Evolutionary conservation across 2,888 invertebrate genomes (phyloP).

Genomic region (Thecophora atra): DNA sequence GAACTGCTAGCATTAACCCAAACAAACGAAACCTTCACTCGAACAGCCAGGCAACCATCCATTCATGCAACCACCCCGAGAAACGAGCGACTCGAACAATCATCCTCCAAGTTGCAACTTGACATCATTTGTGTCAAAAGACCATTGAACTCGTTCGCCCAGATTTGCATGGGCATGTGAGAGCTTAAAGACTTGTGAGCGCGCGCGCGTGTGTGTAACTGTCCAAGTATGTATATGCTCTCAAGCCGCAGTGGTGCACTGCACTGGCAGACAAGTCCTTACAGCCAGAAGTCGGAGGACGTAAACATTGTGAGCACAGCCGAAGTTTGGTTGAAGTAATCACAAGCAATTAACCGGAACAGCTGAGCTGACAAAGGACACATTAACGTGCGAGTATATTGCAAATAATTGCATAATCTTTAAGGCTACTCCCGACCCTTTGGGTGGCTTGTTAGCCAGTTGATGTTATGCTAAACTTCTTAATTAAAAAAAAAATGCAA

Average conservation of each 20-base stretch:
- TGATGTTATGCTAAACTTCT: too few relatives aligned
- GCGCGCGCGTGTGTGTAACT: not conserved
- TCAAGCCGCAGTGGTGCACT: slow-evolving; percentile 15
- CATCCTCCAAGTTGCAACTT: slow-evolving; percentile 52
- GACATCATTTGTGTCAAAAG: slow-evolving; percentile 65
- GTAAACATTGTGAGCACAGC: not conserved
- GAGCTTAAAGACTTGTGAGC: not conserved
- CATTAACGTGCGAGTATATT: too few relatives aligned
- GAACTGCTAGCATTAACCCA: slow-evolving; percentile 27
- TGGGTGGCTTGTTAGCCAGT: too few relatives aligned
- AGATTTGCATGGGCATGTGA: slow-evolving; percentile 25
- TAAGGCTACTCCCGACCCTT: too few relatives aligned
- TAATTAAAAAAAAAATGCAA: too few relatives aligned
- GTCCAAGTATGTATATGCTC: not conserved
- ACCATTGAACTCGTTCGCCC: slow-evolving; percentile 61
- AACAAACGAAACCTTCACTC: slow-evolving; percentile 21
- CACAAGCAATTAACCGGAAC: not conserved
- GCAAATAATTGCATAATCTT: too few relatives aligned
- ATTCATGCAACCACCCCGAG: not conserved
- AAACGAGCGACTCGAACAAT: slow-evolving; percentile 18
- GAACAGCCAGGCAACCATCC: not conserved
- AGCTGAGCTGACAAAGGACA: not conserved
- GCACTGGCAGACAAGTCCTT: slow-evolving; percentile 4
- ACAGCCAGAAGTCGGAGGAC: slow-evolving; percentile 1
- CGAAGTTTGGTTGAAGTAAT: not conserved